These are phyloP conservation scores for Lipophrys pholis DNA, from an alignment of 2,113 vertebrate genomes.

Conservation along the genomic window DNA sequence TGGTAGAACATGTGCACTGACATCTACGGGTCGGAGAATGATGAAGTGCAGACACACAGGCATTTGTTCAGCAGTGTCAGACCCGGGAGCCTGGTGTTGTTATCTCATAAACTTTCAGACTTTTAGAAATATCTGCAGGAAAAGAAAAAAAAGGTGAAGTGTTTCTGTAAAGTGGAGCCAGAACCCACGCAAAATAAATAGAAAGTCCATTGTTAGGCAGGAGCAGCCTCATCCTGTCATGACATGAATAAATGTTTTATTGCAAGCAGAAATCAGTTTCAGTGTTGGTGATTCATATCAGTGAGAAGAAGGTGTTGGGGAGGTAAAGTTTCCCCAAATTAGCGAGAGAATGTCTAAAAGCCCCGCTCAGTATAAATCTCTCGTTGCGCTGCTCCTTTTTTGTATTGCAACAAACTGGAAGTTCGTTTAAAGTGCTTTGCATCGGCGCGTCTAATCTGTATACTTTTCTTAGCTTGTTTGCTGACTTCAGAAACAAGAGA, in stretches of 20 bases:
- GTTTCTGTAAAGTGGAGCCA: not conserved
- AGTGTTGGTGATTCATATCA: slow-evolving; percentile 50
- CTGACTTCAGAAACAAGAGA: too few species aligned
- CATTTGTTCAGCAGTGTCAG: not conserved
- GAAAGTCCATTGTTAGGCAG: slow-evolving; percentile 22
- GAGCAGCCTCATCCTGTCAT: slow-evolving; percentile 41
- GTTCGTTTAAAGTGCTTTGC: too few species aligned
- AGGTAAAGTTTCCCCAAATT: not conserved
- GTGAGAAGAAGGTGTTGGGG: slow-evolving; percentile 2
- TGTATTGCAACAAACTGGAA: too few species aligned
- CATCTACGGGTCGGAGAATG: slow-evolving; percentile 25
- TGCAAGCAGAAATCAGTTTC: slow-evolving; percentile 29
- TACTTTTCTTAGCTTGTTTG: too few species aligned
- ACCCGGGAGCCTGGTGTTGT: not conserved
- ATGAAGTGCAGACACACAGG: slow-evolving; percentile 15
- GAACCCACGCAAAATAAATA: not conserved
- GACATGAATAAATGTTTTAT: slow-evolving; percentile 56
- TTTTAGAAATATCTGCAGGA: slow-evolving; percentile 1
- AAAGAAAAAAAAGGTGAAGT: not conserved
- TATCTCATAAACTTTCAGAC: slow-evolving; percentile 3
- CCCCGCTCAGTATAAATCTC: too few species aligned
- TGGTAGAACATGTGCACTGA: slow-evolving; percentile 38
- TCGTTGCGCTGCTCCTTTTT: too few species aligned
- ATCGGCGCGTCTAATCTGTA: too few species aligned
- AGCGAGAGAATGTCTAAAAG: not conserved